Percentiles rank a stretch among this genome's conserved stretches.
phyloP scores from a whole-genome alignment of 2,113 vertebrate species.

The Kobus ellipsiprymnus region DNA sequence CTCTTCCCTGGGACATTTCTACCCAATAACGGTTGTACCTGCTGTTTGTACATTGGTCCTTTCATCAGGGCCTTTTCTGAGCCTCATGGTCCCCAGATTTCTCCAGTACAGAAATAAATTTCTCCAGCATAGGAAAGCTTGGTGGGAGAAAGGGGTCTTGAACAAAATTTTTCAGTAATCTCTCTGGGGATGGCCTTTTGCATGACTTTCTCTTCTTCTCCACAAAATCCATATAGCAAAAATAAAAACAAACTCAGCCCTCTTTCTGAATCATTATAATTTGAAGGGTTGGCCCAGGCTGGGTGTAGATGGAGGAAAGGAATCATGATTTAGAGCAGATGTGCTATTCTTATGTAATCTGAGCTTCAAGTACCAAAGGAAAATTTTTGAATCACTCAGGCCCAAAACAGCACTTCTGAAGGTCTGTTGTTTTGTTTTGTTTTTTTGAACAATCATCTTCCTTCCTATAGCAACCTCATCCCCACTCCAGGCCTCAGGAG shows the following conservation, averaged over 20 bases:
- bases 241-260: neutral
- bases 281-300: neutral
- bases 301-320: neutral
- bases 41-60: neutral
- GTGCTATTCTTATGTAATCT: conserved; percentile 1
- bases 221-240: neutral
- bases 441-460: neutral
- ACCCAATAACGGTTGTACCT: neutral
- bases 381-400: neutral
- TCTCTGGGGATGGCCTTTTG: neutral
- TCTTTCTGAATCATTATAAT: neutral
- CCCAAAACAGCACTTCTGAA: neutral
- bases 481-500: neutral
- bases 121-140: neutral
- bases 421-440: neutral
- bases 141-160: neutral
- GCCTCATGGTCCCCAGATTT: neutral
- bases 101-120: neutral
- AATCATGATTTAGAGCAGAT: conserved; percentile 42
- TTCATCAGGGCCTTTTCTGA: neutral
- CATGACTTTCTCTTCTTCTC: neutral
- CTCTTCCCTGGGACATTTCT: neutral
- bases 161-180: neutral
- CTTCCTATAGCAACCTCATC: neutral
- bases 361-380: neutral